phyloP scores from a whole-genome alignment of 2,113 vertebrate genomes.

The Chloropsis cyanopogon region DNA sequence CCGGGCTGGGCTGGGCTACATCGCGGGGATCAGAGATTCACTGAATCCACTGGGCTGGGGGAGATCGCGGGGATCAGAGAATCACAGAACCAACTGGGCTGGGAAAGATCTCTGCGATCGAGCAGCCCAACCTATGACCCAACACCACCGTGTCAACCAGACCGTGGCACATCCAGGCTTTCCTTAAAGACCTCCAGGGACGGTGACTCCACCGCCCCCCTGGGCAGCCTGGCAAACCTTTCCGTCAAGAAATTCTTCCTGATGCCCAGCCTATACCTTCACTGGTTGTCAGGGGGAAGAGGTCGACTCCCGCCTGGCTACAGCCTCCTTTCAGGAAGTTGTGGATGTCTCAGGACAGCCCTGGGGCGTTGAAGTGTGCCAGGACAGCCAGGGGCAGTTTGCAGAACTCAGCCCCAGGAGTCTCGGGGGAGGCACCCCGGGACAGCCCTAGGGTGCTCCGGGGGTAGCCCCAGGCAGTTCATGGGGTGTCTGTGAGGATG shows the following conservation, averaged over 20 bases:
- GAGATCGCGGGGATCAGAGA: not conserved
- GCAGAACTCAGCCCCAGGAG: not conserved
- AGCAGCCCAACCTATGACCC: not conserved
- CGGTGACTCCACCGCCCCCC: not conserved
- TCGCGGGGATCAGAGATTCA: too few relatives aligned
- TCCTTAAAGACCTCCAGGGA: too few relatives aligned
- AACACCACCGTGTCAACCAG: not conserved
- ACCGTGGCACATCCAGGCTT: not conserved
- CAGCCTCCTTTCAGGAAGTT: not conserved
- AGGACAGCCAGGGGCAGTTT: not conserved
- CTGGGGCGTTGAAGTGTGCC: too few relatives aligned
- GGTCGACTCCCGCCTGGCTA: not conserved
- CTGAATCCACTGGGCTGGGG: not conserved
- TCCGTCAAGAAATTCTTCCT: not conserved
- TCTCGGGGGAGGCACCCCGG: not conserved
- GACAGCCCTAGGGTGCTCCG: too few relatives aligned
- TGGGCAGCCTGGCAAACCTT: not conserved
- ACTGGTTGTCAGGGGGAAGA: not conserved
- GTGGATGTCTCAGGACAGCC: not conserved
- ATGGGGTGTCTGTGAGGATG: not conserved
- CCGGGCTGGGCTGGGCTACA: too few relatives aligned
- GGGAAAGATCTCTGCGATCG: not conserved
- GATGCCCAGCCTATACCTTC: not conserved
- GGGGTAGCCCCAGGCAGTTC: not conserved
- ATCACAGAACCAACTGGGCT: not conserved